These are phyloP conservation scores for Mesoclemmys tuberculata DNA, from an alignment of 2,113 vertebrate species.

Conservation along the genomic window DNA sequence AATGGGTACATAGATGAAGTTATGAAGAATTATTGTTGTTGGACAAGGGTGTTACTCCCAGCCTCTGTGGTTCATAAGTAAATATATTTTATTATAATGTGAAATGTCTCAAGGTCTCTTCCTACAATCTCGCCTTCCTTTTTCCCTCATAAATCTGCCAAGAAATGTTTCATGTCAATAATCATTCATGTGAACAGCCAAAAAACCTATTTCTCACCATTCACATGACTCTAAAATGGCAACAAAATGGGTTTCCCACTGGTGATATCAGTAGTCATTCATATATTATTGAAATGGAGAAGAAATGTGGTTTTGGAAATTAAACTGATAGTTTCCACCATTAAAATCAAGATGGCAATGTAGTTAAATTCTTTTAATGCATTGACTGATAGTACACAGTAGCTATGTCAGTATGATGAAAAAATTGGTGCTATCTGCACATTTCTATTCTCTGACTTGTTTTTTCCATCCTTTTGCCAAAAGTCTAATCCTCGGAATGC, in stretches of 20 bases:
- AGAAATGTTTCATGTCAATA: not conserved
- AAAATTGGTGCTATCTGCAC: fast-evolving
- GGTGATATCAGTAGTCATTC: not conserved
- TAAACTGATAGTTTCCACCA: not conserved
- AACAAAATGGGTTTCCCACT: not conserved
- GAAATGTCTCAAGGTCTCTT: not conserved
- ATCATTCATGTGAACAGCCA: not conserved
- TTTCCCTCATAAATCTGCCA: not conserved
- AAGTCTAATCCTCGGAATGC: fast-evolving
- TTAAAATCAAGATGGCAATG: not conserved
- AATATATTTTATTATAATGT: not conserved
- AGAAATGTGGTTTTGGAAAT: not conserved
- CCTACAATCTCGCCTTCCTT: not conserved
- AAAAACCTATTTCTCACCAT: not conserved
- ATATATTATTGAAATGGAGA: not conserved
- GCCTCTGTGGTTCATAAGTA: not conserved
- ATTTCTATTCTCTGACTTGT: not conserved
- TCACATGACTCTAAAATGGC: not conserved
- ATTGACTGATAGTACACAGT: not conserved
- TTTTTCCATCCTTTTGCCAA: not conserved
- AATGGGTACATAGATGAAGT: not conserved
- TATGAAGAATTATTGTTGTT: not conserved
- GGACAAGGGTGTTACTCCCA: not conserved
- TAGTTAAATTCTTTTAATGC: not conserved
- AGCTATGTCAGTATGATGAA: not conserved